Base-by-base conservation (phyloP, 2,113 vertebrate genomes). In the Scatophagus argus region DNA sequence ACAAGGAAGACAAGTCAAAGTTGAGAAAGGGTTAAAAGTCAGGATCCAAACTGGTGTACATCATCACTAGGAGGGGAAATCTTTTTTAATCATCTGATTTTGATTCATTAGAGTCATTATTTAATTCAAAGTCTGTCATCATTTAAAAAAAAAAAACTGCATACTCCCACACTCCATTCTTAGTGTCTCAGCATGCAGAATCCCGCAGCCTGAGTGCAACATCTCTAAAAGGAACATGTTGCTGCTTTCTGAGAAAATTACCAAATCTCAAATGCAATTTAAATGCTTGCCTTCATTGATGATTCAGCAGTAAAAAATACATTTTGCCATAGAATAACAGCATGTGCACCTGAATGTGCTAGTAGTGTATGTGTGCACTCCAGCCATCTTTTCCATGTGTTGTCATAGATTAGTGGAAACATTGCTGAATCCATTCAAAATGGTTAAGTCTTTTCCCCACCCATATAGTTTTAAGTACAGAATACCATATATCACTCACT, bases 21-120 rank as follows among this genome's bases (percentile, higher is more conserved):
- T 70, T 58, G 65, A 77, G 49, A 55, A 5, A 43, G 54, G 77
- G 77, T 54, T 32, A 47, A 69, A 82, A 71, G 55, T 82, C 80
- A 84, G 47, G 44, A 52, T 65, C 16, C 25, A 54, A 46, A 64
- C 25, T 44, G 7, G 27, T 59, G 63, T 51, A 6, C 6, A 3
- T 58, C 6, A 3, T 58, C 66, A 66, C 19, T 21, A 5, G 8
- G 5, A n/a, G n/a, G 14, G 17, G 49, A 17, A 47, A 43, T 71
- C 16, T 58, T 43, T 54, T 13, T 14, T 8, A 52, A 2, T 17
- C 13, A 1, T 8, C 34, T 43, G 44, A 41, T 32, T 76, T 32
- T 62, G 5, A 66, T 16, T 66, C 6, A 14, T 8, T 51, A 13
- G n/a, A 3, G 9, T 17, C 60, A 44, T 1, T 16, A n/a, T 31